These are phyloP conservation scores for Lasaia peninsularis DNA, from an alignment of 1,140 invertebrate genomes.

Conservation along the genomic window DNA sequence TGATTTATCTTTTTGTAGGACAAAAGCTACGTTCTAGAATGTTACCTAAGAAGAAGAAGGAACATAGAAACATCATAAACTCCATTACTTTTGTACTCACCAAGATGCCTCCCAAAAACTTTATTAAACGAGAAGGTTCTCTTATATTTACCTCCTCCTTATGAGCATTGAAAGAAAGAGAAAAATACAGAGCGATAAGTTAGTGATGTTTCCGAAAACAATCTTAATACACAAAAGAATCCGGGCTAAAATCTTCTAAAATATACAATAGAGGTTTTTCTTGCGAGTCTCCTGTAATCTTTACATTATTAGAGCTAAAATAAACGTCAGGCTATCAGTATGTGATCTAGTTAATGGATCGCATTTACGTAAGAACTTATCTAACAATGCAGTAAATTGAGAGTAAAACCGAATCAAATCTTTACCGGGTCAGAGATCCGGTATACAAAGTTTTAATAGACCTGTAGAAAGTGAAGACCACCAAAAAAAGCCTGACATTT, in stretches of 20 bases:
- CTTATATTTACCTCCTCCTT: conserved; percentile 73
- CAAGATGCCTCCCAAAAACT: conserved; percentile 52
- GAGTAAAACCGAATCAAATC: no score
- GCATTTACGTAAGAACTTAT: no score
- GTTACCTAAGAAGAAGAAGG: conserved; percentile 23
- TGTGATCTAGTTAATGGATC: no score
- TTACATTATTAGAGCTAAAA: conserved; percentile 11
- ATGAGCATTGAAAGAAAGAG: conserved; percentile 65
- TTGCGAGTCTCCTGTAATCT: conserved; percentile 44
- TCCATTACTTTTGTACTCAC: conserved; percentile 52
- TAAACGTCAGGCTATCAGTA: background rate
- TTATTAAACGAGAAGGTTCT: conserved; percentile 54
- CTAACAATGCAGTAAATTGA: no score
- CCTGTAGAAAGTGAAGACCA: no score
- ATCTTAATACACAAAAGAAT: conserved; percentile 33
- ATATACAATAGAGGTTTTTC: conserved; percentile 44
- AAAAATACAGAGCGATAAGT: conserved; percentile 68
- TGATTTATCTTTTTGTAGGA: background rate
- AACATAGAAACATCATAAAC: conserved; percentile 59
- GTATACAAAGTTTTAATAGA: no score
- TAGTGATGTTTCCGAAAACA: conserved; percentile 61
- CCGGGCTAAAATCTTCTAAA: conserved; percentile 41
- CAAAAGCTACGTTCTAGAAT: background rate
- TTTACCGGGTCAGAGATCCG: no score
- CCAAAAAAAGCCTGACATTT: background rate